phyloP scores from a whole-genome alignment of 2,797 vertebrate species.

The Darevskia mixta region DNA sequence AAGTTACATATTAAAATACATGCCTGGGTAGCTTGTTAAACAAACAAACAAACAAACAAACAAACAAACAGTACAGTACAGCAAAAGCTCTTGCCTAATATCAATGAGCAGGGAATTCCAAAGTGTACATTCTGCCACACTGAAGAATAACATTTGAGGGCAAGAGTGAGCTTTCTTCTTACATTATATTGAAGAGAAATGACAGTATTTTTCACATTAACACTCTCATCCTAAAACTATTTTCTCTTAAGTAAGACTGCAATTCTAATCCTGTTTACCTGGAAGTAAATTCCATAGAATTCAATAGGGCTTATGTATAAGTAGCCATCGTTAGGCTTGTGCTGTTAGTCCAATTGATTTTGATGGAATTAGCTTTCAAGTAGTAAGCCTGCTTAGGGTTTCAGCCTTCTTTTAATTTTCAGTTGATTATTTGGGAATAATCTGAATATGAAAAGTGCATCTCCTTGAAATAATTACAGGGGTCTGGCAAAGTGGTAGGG shows the following conservation, averaged over 20 bases:
- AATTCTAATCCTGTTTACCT: no score
- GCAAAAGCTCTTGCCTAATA: no score
- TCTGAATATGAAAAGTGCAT: background rate
- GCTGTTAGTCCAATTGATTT: background rate
- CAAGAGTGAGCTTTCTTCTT: background rate
- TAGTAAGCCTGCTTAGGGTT: background rate
- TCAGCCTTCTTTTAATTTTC: background rate
- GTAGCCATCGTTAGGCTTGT: no score
- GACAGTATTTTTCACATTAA: background rate
- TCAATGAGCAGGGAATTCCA: no score
- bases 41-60: no score
- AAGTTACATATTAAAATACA: no score
- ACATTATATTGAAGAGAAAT: background rate
- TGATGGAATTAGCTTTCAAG: background rate
- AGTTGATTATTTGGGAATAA: background rate
- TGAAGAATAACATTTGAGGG: background rate
- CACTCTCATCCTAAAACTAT: background rate
- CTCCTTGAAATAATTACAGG: background rate
- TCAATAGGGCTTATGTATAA: no score
- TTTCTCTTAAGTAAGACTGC: background rate
- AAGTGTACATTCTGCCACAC: no score
- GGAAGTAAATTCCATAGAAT: no score
- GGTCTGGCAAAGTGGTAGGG: background rate
- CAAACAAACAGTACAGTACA: no score
- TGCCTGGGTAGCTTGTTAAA: no score